Percentiles rank a stretch among this genome's conserved stretches.
These are phyloP conservation scores for Ptilodon capucinus DNA, from an alignment of 2,888 invertebrate species.

Conservation along the genomic window DNA sequence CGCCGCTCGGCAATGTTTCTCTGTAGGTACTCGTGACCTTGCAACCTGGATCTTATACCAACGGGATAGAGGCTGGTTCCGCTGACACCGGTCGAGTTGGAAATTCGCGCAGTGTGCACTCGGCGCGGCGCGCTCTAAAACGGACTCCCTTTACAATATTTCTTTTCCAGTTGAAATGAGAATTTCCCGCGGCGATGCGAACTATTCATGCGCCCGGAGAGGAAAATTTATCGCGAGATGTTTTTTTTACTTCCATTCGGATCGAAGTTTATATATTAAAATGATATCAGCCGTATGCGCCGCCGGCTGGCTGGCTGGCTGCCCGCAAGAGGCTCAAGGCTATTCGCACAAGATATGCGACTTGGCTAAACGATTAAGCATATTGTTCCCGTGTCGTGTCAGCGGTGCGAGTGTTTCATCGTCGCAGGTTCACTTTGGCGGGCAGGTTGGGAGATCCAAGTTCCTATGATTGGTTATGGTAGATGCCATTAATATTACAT, in stretches of 20 bases:
- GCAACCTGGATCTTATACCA: constrained; percentile 1
- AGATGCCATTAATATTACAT: too few species aligned
- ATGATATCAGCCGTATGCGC: constrained; percentile 37
- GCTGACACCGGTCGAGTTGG: neutral
- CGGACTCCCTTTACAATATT: constrained; percentile 52
- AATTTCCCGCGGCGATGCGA: constrained; percentile 46
- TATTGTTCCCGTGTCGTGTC: neutral
- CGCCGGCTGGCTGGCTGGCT: neutral
- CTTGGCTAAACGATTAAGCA: neutral
- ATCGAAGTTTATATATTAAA: constrained; percentile 51
- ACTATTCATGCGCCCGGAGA: constrained; percentile 41
- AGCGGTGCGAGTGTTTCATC: neutral
- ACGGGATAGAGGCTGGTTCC: constrained; percentile 7
- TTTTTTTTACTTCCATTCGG: constrained; percentile 40
- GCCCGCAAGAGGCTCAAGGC: neutral
- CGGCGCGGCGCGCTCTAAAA: constrained; percentile 32
- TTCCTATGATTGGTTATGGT: too few species aligned
- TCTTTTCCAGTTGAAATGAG: constrained; percentile 53
- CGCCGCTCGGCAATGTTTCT: constrained; percentile 9
- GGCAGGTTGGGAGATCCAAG: too few species aligned
- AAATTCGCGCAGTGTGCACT: neutral
- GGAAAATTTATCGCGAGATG: constrained; percentile 39
- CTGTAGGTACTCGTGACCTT: neutral
- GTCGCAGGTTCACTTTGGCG: too few species aligned
- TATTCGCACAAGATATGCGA: neutral